phyloP scores from a whole-genome alignment of 2,888 invertebrate genomes.

The Thymelicus sylvestris region DNA sequence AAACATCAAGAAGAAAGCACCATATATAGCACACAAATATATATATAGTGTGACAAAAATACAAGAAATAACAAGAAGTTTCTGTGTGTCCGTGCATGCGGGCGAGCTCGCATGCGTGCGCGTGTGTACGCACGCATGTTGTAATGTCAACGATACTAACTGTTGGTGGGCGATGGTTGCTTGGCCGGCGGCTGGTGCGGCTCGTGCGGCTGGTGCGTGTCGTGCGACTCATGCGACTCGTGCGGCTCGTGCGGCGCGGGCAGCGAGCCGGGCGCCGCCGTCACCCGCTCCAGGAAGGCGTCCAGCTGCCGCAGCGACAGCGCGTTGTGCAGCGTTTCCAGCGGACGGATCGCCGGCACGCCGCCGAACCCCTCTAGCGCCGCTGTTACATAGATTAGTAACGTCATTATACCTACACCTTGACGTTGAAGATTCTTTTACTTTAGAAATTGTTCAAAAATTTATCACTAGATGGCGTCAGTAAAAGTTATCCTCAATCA shows the following conservation, averaged over 20 bases:
- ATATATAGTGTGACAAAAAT: no score
- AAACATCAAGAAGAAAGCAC: no score
- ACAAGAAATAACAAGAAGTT: no score
- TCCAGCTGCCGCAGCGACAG: constrained; percentile 96
- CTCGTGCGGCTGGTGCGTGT: constrained; percentile 80
- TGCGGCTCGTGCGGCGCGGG: constrained; percentile 86
- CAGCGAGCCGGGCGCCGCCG: constrained; percentile 88
- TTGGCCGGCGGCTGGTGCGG: constrained; percentile 77
- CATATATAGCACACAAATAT: no score
- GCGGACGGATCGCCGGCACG: constrained; percentile 97
- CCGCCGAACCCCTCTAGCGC: constrained; percentile 95
- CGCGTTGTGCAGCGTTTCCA: constrained; percentile 99
- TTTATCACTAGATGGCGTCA: no score
- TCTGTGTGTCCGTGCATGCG: no score
- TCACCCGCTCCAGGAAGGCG: constrained; percentile 94
- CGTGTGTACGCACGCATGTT: no score
- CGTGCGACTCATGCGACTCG: constrained; percentile 86
- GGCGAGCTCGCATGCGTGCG: no score
- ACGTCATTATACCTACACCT: no score
- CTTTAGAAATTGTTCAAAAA: background rate
- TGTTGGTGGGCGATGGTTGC: constrained; percentile 73
- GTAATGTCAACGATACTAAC: constrained; percentile 50
- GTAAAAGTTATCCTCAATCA: no score
- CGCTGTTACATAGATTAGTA: constrained; percentile 55
- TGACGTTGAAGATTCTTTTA: background rate